Percentiles rank a stretch among this genome's conserved stretches.
phyloP scores from a whole-genome alignment of 2,888 invertebrate genomes.

The Podotricha telesiphe region DNA sequence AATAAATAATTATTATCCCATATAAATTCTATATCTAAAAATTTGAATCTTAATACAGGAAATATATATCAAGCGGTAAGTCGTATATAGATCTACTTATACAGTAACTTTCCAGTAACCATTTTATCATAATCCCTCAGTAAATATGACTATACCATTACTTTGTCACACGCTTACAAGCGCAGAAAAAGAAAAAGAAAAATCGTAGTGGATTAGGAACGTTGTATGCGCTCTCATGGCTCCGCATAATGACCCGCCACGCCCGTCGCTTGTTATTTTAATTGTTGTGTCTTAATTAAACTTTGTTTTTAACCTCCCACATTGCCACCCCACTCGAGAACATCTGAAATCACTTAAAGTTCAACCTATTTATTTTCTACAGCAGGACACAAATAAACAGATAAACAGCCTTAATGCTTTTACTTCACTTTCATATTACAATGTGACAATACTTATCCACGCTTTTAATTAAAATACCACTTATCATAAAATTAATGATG shows the following conservation, averaged over 20 bases:
- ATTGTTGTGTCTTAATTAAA: constrained; percentile 78
- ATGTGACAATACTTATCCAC: constrained; percentile 36
- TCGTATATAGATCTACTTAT: neutral
- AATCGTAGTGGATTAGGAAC: constrained; percentile 54
- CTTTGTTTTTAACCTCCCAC: constrained; percentile 49
- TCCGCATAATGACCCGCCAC: constrained; percentile 67
- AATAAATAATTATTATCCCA: too few species aligned
- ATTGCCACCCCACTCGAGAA: constrained; percentile 35
- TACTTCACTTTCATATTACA: constrained; percentile 28
- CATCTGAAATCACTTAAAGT: constrained; percentile 44
- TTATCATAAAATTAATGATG: constrained; percentile 43
- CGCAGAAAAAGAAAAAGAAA: constrained; percentile 34
- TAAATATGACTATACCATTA: constrained; percentile 25
- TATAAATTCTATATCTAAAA: too few species aligned
- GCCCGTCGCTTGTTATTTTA: constrained; percentile 71
- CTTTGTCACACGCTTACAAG: constrained; percentile 34
- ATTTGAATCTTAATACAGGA: neutral
- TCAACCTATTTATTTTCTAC: constrained; percentile 40
- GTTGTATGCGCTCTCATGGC: constrained; percentile 70
- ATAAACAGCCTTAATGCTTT: constrained; percentile 10
- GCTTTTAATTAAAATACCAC: constrained; percentile 44
- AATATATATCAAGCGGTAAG: neutral
- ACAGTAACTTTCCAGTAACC: neutral
- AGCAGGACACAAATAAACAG: constrained; percentile 35
- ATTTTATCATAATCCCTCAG: constrained; percentile 15